phyloP scores from a whole-genome alignment of 2,797 vertebrate genomes.

The Chelidonichthys spinosus region DNA sequence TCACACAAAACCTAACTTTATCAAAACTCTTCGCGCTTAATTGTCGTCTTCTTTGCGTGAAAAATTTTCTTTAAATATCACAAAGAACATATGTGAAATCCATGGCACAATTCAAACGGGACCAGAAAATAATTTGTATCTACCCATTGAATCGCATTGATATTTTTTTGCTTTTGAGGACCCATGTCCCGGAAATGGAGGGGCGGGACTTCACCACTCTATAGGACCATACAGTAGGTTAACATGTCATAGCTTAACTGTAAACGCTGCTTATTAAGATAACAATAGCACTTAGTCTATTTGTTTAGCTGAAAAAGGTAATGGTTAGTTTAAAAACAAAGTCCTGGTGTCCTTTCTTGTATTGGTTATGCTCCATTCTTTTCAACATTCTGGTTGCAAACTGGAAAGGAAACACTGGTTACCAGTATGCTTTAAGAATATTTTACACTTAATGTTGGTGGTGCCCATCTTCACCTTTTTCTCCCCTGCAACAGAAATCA shows the following conservation, averaged over 20 bases:
- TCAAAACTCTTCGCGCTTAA: too few species aligned
- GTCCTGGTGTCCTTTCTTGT: not conserved
- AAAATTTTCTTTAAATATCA: too few species aligned
- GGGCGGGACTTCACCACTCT: too few species aligned
- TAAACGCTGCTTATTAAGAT: not conserved
- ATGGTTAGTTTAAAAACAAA: not conserved
- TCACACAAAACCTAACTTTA: too few species aligned
- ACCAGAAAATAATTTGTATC: too few species aligned
- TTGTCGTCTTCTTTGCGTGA: too few species aligned
- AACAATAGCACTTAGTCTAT: not conserved
- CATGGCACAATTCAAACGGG: too few species aligned
- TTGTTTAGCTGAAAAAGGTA: not conserved
- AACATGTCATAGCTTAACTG: not conserved
- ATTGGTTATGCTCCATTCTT: not conserved
- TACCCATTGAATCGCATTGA: too few species aligned
- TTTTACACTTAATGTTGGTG: conserved; percentile 2
- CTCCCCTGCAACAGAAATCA: conserved; percentile 80
- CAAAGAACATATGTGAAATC: too few species aligned
- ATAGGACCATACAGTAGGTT: conserved; percentile 5
- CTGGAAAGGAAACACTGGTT: conserved; percentile 59
- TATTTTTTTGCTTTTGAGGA: too few species aligned
- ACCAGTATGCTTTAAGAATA: not conserved
- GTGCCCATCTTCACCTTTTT: not conserved
- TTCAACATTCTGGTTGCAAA: not conserved
- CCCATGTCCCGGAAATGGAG: too few species aligned